phyloP scores from a whole-genome alignment of 2,888 invertebrate genomes.

The Cabera pusaria region DNA sequence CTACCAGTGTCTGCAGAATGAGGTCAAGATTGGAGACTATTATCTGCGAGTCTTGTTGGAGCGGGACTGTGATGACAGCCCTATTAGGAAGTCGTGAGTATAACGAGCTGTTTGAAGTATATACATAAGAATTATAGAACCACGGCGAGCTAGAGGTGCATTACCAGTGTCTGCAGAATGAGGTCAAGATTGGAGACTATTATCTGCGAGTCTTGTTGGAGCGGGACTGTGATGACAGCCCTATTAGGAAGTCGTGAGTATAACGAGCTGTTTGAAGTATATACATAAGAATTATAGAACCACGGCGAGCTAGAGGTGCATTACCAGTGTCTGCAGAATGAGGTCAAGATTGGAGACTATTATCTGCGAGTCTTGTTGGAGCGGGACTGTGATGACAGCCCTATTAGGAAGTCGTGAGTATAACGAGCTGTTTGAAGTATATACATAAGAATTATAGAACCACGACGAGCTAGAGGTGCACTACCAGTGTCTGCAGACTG shows the following conservation, averaged over 20 bases:
- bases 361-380: conserved; percentile 97
- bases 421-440: not conserved
- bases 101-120: not conserved
- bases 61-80: conserved; percentile 91
- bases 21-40: conserved; percentile 99
- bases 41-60: conserved; percentile 97
- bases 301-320: conserved; percentile 98
- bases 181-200: conserved; percentile 99
- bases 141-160: conserved; percentile 98
- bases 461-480: conserved; percentile 98
- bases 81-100: conserved; percentile 95
- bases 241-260: conserved; percentile 95
- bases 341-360: conserved; percentile 99
- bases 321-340: conserved; percentile 97
- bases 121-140: too few species aligned
- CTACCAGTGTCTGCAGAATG: conserved; percentile 97
- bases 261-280: not conserved
- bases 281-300: too few species aligned
- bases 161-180: conserved; percentile 97
- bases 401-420: conserved; percentile 95
- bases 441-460: too few species aligned
- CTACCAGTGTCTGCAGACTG: conserved; percentile 97
- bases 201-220: conserved; percentile 97
- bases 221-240: conserved; percentile 91
- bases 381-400: conserved; percentile 91